Conservation (phyloP, 2,888 invertebrate species). For the Polyommatus icarus region DNA sequence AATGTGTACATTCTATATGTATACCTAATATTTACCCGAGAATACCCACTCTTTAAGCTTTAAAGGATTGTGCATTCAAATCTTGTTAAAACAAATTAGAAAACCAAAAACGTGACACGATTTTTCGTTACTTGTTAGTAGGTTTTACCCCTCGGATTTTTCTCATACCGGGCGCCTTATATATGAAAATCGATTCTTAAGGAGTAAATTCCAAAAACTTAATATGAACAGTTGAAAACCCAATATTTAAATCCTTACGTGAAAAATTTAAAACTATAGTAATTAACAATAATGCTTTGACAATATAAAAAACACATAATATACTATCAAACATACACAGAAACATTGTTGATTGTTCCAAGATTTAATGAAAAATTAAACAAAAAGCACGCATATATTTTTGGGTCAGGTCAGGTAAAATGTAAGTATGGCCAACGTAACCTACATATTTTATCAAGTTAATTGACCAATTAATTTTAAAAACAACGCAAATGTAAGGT, state of each 20-base stretch:
- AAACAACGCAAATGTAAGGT: background rate
- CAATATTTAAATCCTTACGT: background rate
- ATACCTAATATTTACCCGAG: no score
- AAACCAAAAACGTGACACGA: no score
- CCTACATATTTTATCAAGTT: constrained; percentile 1
- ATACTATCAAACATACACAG: background rate
- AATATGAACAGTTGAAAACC: background rate
- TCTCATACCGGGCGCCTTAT: no score
- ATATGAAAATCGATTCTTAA: no score
- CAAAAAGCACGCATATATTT: background rate
- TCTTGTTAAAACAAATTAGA: no score
- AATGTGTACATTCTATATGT: no score
- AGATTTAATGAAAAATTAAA: background rate
- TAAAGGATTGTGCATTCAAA: no score
- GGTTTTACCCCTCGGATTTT: no score
- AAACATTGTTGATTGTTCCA: background rate
- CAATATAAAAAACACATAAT: background rate
- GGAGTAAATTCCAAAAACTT: no score
- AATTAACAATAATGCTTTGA: no score
- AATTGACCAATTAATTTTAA: constrained; percentile 15
- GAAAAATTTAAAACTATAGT: background rate
- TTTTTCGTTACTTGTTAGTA: no score
- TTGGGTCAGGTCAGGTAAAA: background rate
- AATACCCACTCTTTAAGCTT: no score
- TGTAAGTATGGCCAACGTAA: constrained; percentile 3